Evolutionary conservation across 2,113 vertebrate species (phyloP).

Genomic region (Lamprotornis superbus): DNA sequence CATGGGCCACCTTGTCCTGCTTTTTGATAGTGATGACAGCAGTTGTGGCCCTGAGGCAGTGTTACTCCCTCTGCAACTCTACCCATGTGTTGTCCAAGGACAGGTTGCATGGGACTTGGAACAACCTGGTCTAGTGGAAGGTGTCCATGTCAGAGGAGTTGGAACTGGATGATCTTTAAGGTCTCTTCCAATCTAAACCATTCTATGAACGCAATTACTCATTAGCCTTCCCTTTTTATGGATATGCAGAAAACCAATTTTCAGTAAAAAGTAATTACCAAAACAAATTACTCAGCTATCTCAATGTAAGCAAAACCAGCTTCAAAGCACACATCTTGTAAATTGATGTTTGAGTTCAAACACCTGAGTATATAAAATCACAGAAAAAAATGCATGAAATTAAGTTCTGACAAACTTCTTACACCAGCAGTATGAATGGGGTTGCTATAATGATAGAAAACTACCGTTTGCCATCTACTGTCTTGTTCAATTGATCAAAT

Average conservation of each 20-base stretch:
- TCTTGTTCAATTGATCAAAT: slow-evolving; percentile 50
- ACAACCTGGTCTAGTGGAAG: neutral
- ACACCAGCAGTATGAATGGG: slow-evolving; percentile 15
- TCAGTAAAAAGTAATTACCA: neutral
- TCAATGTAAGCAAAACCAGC: neutral
- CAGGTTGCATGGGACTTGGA: neutral
- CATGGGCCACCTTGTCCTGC: neutral
- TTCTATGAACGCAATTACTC: neutral
- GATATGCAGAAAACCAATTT: neutral
- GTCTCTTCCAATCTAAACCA: neutral
- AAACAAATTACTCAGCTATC: neutral
- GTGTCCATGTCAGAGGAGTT: neutral
- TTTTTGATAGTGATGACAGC: neutral
- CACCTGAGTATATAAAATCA: neutral
- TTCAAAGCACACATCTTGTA: neutral
- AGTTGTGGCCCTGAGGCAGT: neutral
- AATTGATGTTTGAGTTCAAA: neutral
- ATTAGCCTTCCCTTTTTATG: neutral
- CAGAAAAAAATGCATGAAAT: slow-evolving; percentile 4
- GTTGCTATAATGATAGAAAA: slow-evolving; percentile 50
- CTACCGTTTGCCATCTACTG: slow-evolving; percentile 56
- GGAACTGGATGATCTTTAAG: neutral
- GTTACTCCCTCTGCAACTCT: neutral
- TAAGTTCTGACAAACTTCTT: slow-evolving; percentile 57
- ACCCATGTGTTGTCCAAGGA: neutral